phyloP scores from a whole-genome alignment of 1,140 invertebrate genomes.

The Ceratina australensis region DNA sequence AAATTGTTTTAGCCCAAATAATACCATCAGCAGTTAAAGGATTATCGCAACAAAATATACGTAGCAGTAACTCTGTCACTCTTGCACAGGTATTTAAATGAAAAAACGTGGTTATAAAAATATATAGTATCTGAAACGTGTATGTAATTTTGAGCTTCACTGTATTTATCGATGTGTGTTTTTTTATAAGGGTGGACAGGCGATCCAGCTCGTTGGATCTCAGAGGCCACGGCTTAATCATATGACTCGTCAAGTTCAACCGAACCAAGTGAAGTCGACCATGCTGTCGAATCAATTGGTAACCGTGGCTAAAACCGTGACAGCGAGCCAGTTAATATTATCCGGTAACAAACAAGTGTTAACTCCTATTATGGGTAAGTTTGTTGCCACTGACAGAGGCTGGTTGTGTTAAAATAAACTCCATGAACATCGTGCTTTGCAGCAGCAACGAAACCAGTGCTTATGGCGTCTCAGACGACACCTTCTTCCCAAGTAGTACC shows the following conservation, averaged over 20 bases:
- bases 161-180: conserved; percentile 11
- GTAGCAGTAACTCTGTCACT: conserved; percentile 76
- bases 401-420: background rate
- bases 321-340: conserved; percentile 80
- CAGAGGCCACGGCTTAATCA: conserved; percentile 81
- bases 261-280: conserved; percentile 78
- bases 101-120: conserved; percentile 18
- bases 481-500: conserved; percentile 76
- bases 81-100: conserved; percentile 73
- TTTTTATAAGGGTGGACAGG: conserved; percentile 73
- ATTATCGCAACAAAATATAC: conserved; percentile 82
- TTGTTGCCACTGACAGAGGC: background rate
- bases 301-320: conserved; percentile 77
- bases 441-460: conserved; percentile 76
- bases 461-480: conserved; percentile 76
- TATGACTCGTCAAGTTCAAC: conserved; percentile 79
- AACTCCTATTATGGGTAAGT: conserved; percentile 82
- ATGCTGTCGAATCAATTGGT: conserved; percentile 76
- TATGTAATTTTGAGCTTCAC: background rate
- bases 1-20: conserved; percentile 81
- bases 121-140: too few relatives aligned
- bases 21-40: conserved; percentile 83
- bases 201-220: conserved; percentile 82
- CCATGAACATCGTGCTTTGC: conserved; percentile 38
- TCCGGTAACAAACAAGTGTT: conserved; percentile 82